A percentile compares a stretch with the other conserved stretches of the same genome.
Conservation (phyloP, 2,797 vertebrate genomes). For the Valencia hispanica region DNA sequence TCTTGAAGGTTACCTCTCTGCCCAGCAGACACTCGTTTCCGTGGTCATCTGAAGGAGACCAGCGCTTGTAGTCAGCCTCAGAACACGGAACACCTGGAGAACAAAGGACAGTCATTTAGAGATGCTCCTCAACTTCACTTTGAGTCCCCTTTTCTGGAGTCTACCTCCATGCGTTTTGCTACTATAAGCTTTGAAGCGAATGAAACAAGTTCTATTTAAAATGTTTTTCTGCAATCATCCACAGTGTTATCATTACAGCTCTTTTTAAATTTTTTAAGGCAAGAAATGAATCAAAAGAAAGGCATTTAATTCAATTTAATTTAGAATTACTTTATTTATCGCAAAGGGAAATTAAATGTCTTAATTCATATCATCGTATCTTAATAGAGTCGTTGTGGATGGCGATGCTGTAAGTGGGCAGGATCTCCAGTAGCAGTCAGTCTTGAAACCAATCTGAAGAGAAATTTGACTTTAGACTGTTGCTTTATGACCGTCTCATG, state of each 20-base stretch:
- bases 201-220: background rate
- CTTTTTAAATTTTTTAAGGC: background rate
- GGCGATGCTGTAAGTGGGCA: too few relatives aligned
- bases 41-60: conserved; percentile 95
- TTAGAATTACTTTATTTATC: too few relatives aligned
- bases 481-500: too few relatives aligned
- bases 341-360: too few relatives aligned
- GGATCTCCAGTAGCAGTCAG: background rate
- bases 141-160: background rate
- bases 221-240: background rate
- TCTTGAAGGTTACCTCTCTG: conserved; percentile 91
- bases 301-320: too few relatives aligned
- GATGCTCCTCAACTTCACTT: background rate
- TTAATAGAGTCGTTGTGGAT: too few relatives aligned
- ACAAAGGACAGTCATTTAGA: background rate
- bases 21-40: conserved; percentile 95
- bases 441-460: background rate
- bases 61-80: conserved; percentile 95
- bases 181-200: conserved; percentile 6
- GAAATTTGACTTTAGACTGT: background rate
- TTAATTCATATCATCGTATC: too few relatives aligned
- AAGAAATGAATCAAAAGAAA: background rate
- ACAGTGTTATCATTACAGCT: background rate
- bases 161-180: background rate
- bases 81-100: conserved; percentile 91